Evolutionary conservation across 2,888 invertebrate genomes (phyloP).

Genomic region (Chirona hameri): DNA sequence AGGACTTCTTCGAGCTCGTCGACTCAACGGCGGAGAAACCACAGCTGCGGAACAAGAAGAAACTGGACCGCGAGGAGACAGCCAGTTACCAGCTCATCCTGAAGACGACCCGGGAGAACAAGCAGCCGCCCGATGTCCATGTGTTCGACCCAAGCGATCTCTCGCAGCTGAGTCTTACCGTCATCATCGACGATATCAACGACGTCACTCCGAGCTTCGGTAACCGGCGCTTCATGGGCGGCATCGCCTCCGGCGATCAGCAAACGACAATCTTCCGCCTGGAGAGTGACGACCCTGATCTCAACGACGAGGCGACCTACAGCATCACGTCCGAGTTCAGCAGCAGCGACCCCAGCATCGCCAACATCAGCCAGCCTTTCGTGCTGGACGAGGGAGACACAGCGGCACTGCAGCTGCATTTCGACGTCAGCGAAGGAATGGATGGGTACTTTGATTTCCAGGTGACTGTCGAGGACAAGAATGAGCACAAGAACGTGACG

Average conservation of each 20-base stretch:
- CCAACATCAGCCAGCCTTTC: not conserved
- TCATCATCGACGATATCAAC: conserved; percentile 65
- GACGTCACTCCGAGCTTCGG: conserved; percentile 64
- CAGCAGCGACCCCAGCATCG: not conserved
- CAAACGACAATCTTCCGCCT: not conserved
- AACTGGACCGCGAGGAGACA: conserved; percentile 23
- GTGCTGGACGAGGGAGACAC: not conserved
- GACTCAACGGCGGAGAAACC: not conserved
- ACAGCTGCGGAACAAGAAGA: not conserved
- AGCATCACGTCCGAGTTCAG: not conserved
- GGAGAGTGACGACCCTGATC: not conserved
- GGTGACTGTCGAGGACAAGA: not conserved
- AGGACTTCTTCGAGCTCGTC: not conserved
- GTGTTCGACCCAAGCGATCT: conserved; percentile 30
- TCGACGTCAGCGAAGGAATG: not conserved
- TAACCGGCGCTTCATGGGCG: not conserved
- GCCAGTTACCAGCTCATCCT: conserved; percentile 25
- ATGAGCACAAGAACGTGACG: not conserved
- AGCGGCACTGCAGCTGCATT: not conserved
- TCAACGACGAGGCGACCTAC: not conserved
- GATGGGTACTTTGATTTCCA: not conserved
- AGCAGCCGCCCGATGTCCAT: not conserved
- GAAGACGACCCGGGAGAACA: not conserved
- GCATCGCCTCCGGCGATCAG: conserved; percentile 28
- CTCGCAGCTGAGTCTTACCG: conserved; percentile 46